Evolutionary conservation across 2,113 vertebrate species (phyloP).

Genomic region (Chlamydotis undulata): DNA sequence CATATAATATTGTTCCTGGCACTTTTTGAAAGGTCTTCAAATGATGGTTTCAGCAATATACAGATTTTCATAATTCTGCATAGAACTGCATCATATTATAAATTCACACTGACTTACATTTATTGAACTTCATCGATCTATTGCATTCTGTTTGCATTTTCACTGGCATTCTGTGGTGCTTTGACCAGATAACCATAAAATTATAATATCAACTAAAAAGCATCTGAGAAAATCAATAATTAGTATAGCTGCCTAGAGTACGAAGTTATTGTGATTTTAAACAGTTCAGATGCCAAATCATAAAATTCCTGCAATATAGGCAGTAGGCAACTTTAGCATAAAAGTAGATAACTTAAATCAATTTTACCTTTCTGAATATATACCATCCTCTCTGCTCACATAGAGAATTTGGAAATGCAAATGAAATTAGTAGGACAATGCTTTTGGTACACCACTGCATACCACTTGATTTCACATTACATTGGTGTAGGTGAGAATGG

Average conservation of each 20-base stretch:
- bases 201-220: background rate
- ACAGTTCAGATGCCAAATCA: background rate
- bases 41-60: conserved; percentile 42
- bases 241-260: background rate
- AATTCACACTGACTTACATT: background rate
- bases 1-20: conserved; percentile 32
- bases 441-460: background rate
- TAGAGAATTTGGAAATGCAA: background rate
- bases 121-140: conserved; percentile 15
- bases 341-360: background rate
- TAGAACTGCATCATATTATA: conserved; percentile 14
- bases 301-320: conserved; percentile 16
- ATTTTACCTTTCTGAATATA: conserved; percentile 17
- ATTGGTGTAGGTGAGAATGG: background rate
- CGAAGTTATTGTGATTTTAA: conserved; percentile 6
- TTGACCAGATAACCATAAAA: background rate
- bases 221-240: background rate
- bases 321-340: background rate
- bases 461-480: background rate
- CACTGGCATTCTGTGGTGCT: background rate
- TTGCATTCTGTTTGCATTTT: background rate
- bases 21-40: conserved; percentile 48
- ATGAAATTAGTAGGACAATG: background rate
- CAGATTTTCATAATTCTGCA: conserved; percentile 16
- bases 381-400: conserved; percentile 7